Conservation (phyloP, 2,888 invertebrate species). For the Sphinx pinastri region DNA sequence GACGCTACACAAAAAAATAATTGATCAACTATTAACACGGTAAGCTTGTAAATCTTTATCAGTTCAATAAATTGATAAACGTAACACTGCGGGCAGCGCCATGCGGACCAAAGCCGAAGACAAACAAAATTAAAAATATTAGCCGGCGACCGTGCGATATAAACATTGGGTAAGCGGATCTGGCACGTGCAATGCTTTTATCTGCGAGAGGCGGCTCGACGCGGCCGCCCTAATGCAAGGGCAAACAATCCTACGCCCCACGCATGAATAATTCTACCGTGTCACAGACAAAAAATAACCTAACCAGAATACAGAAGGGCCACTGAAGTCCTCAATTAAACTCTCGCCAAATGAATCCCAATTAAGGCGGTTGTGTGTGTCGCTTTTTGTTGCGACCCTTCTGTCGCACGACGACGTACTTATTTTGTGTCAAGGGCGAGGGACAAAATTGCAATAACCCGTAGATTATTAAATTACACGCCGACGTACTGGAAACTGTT, state of each 20-base stretch:
- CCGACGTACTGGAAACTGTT: constrained; percentile 57
- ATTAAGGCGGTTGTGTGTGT: constrained; percentile 25
- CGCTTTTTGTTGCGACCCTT: constrained; percentile 27
- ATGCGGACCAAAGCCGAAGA: constrained; percentile 33
- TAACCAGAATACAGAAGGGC: constrained; percentile 28
- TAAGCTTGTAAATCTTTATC: constrained; percentile 25
- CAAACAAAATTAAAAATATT: constrained; percentile 39
- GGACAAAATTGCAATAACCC: constrained; percentile 73
- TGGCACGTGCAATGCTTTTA: constrained; percentile 79
- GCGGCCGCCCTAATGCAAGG: constrained; percentile 62
- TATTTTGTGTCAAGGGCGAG: constrained; percentile 38
- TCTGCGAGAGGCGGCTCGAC: constrained; percentile 56
- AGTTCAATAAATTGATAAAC: constrained; percentile 23
- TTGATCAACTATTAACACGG: constrained; percentile 18
- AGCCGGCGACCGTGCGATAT: constrained; percentile 59
- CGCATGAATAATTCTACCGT: constrained; percentile 77
- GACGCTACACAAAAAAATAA: constrained; percentile 4
- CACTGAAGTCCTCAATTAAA: constrained; percentile 25
- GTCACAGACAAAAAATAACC: constrained; percentile 39
- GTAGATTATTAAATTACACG: constrained; percentile 80
- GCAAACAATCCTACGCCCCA: constrained; percentile 68
- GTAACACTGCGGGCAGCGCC: constrained; percentile 5
- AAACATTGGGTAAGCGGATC: constrained; percentile 74
- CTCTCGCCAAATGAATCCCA: constrained; percentile 27
- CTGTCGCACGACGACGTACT: constrained; percentile 27